Evolutionary conservation across 2,797 vertebrate genomes (phyloP), one percentile per base, ranked within the genome.

Genomic region (Lates japonicus): DNA sequence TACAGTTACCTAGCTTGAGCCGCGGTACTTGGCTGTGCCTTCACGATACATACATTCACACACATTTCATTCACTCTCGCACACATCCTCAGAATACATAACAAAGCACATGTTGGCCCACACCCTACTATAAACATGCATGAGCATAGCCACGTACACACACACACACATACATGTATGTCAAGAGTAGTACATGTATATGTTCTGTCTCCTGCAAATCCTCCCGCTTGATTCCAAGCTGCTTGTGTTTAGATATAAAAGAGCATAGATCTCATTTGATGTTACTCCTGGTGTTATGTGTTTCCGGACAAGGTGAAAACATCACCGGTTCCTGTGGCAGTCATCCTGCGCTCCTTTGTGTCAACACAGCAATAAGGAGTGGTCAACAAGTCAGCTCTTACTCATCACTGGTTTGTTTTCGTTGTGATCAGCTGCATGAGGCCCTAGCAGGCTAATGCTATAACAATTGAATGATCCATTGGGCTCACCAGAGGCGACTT

Each of bases 381-480:
- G 81, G 69, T 61, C 77, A 70, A 73, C 66, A 74, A 77, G 71
- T 70, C 77, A 67, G 13, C 39, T 72, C 78, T 86, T 61, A 84
- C 87, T 88, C 87, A n/a, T 72, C 76, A 78, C 76, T 86, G 80
- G 52, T 86, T 88, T 77, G 84, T 91, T 93, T 92, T 76, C 84
- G 86, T 85, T 92, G 77, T 81, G 77, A 65, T 81, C 67, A 76
- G 79, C 79, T 78, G 71, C 33, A 33, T n/a, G 25, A 74, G 17
- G 75, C n/a, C 74, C 73, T 67, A 57, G 61, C 76, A 75, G 58
- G 66, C 74, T 49, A 78, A 80, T 85, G 71, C n/a, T n/a, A n/a
- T 71, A 92, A 88, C 78, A 75, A 70, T 78, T 88, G 86, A 86
- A 84, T 81, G 41, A n/a, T 87, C 86, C 85, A 92, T 93, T 92